These are phyloP conservation scores for Diorhabda elongata DNA, from an alignment of 1,140 invertebrate species.

Conservation along the genomic window DNA sequence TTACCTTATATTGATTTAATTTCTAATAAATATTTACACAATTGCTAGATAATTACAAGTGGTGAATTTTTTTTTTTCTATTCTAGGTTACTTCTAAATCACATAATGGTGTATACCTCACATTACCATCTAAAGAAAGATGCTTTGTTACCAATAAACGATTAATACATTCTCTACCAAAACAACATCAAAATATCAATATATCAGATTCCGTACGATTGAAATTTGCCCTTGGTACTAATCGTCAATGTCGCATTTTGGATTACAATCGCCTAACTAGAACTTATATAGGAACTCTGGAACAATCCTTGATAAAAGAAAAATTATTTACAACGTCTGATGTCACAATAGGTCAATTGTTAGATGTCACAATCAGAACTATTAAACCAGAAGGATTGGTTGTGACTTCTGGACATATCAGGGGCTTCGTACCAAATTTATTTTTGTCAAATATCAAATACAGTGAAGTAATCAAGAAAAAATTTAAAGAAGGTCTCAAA, in stretches of 20 bases:
- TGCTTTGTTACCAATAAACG: conserved; percentile 55
- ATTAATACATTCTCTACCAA: conserved; percentile 25
- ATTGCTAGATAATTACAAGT: too few relatives aligned
- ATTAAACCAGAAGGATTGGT: conserved; percentile 44
- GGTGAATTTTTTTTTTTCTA: conserved; percentile 6
- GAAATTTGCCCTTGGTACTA: conserved; percentile 51
- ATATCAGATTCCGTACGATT: conserved; percentile 45
- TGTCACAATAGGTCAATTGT: conserved; percentile 51
- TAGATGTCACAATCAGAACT: conserved; percentile 49
- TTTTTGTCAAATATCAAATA: conserved; percentile 40
- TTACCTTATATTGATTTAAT: too few relatives aligned
- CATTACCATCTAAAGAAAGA: conserved; percentile 49
- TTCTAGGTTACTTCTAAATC: conserved; percentile 47
- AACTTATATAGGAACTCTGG: conserved; percentile 57
- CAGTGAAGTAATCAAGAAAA: conserved; percentile 37
- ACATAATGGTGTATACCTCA: conserved; percentile 53
- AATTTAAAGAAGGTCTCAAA: conserved; percentile 48
- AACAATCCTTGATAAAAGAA: conserved; percentile 52
- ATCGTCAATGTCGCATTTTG: conserved; percentile 56
- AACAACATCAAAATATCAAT: conserved; percentile 25
- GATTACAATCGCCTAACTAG: conserved; percentile 56
- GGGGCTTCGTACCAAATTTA: conserved; percentile 44
- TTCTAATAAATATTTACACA: too few relatives aligned
- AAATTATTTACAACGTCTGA: conserved; percentile 51
- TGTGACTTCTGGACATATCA: conserved; percentile 44